Evolutionary conservation across 2,113 vertebrate species (phyloP).

Genomic region (Chaetodon auriga): DNA sequence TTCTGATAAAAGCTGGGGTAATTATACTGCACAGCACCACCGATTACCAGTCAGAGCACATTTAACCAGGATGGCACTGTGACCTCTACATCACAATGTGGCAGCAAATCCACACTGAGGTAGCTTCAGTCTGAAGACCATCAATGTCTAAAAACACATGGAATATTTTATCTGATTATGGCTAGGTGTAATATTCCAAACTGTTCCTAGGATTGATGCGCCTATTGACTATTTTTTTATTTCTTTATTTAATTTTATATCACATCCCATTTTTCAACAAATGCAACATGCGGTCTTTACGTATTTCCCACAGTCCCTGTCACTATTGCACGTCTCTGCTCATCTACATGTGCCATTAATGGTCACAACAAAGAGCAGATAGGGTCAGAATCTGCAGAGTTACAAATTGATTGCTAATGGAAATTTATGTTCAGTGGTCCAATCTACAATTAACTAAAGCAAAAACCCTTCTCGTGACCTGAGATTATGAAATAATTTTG

Average conservation of each 20-base stretch:
- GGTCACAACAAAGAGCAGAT: constrained; percentile 50
- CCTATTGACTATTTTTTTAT: background rate
- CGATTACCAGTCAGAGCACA: constrained; percentile 72
- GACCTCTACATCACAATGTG: constrained; percentile 64
- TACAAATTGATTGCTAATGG: constrained; percentile 81
- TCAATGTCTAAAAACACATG: constrained; percentile 13
- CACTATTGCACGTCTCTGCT: background rate
- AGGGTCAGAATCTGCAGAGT: constrained; percentile 62
- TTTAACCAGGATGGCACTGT: constrained; percentile 59
- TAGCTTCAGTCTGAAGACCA: constrained; percentile 10
- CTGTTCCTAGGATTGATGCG: background rate
- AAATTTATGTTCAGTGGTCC: constrained; percentile 81
- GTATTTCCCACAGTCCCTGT: background rate
- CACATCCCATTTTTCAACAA: background rate
- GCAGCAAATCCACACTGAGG: constrained; percentile 31
- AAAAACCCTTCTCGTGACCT: constrained; percentile 80
- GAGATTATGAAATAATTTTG: constrained; percentile 86
- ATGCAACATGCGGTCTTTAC: background rate
- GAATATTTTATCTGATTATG: constrained; percentile 8
- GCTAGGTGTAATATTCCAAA: background rate
- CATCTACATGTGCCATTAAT: constrained; percentile 20
- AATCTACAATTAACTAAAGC: constrained; percentile 82
- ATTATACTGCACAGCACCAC: constrained; percentile 72
- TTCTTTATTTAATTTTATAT: background rate
- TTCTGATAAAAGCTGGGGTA: constrained; percentile 75